A percentile compares a stretch with the other conserved stretches of the same genome.
These are phyloP conservation scores for Perithous albicinctus DNA, from an alignment of 2,888 invertebrate species.

Conservation along the genomic window DNA sequence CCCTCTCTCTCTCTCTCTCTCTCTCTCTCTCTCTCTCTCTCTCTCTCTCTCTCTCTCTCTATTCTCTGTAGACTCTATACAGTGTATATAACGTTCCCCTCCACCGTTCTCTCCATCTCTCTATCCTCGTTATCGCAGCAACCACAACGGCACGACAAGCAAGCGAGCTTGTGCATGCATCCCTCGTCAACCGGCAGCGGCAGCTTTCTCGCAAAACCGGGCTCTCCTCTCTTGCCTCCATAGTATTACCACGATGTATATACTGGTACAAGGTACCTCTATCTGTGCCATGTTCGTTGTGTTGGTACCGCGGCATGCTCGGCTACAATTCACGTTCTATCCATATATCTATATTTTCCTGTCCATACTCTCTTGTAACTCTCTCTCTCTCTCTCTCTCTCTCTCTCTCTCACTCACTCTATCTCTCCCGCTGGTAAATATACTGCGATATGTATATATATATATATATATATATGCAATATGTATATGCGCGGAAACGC, in stretches of 20 bases:
- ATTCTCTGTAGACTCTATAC: no score
- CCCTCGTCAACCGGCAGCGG: constrained; percentile 43
- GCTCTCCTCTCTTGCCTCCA: constrained; percentile 40
- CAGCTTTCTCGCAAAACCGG: constrained; percentile 51
- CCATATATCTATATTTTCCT: constrained; percentile 19
- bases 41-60: constrained; percentile 37
- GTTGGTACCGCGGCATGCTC: constrained; percentile 39
- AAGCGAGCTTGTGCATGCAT: constrained; percentile 47
- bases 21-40: constrained; percentile 64
- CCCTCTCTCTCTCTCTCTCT: constrained; percentile 42
- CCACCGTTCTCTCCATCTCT: constrained; percentile 43
- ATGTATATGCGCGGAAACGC: background rate
- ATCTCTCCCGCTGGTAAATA: background rate
- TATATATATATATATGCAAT: background rate
- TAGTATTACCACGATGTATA: constrained; percentile 44
- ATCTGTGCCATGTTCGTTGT: constrained; percentile 38
- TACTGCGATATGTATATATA: background rate
- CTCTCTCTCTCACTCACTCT: background rate
- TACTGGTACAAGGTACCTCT: constrained; percentile 19
- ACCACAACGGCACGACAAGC: constrained; percentile 41
- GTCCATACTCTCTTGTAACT: constrained; percentile 6
- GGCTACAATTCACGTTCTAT: constrained; percentile 50
- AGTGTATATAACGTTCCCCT: constrained; percentile 16
- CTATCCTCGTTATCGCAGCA: constrained; percentile 61
- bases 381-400: background rate